Evolutionary conservation across 1,140 invertebrate species (phyloP).

Genomic region (Drosophila suzukii): DNA sequence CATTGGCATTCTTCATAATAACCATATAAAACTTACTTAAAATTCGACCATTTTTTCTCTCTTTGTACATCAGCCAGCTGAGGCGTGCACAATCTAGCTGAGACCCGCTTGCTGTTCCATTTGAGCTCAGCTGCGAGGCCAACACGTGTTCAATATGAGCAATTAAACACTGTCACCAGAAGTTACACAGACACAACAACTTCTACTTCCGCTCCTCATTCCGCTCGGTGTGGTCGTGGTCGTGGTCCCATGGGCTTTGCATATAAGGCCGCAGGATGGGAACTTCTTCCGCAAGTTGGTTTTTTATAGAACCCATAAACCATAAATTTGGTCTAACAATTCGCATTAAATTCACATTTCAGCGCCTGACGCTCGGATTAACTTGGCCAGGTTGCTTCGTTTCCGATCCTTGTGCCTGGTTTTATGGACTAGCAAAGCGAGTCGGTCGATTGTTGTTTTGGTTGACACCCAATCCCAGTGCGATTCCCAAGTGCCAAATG

Average conservation of each 20-base stretch:
- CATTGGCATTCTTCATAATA: too few relatives aligned
- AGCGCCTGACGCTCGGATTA: slow-evolving; percentile 59
- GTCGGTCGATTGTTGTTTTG: slow-evolving; percentile 48
- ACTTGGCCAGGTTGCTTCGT: slow-evolving; percentile 20
- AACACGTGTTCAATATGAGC: slow-evolving; percentile 82
- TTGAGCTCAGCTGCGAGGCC: slow-evolving; percentile 21
- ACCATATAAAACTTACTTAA: not conserved
- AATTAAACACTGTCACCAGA: slow-evolving; percentile 81
- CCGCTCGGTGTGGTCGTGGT: not conserved
- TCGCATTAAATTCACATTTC: slow-evolving; percentile 79
- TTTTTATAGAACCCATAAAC: slow-evolving; percentile 53
- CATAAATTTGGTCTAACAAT: slow-evolving; percentile 71
- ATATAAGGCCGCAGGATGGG: slow-evolving; percentile 6
- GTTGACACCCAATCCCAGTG: slow-evolving; percentile 38
- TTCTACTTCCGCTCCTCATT: not conserved
- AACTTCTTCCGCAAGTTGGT: slow-evolving; percentile 31
- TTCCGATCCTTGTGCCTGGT: slow-evolving; percentile 24
- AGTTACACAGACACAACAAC: slow-evolving; percentile 59
- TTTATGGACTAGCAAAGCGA: slow-evolving; percentile 52
- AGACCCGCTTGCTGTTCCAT: slow-evolving; percentile 24
- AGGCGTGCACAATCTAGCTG: slow-evolving; percentile 50
- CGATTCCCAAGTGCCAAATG: slow-evolving; percentile 41
- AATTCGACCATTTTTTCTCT: not conserved
- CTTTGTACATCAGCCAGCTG: slow-evolving; percentile 26
- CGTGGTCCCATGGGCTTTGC: slow-evolving; percentile 23